Conservation (phyloP, 1,140 invertebrate species). For the Yoshiicerus persimilis region DNA sequence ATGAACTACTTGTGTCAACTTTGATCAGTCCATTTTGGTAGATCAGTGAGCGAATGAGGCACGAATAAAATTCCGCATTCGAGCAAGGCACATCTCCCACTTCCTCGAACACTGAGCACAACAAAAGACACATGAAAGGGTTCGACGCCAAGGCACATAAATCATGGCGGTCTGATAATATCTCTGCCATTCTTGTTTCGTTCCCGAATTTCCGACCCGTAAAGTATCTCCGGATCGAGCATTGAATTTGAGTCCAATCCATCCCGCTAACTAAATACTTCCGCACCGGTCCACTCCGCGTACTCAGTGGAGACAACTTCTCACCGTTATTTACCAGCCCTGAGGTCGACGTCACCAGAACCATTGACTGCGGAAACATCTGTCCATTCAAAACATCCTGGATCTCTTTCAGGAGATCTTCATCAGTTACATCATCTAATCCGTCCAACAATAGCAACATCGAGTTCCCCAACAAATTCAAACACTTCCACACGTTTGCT, state of each 20-base stretch:
- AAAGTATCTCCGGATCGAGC: constrained; percentile 54
- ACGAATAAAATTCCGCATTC: constrained; percentile 46
- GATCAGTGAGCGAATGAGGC: constrained; percentile 47
- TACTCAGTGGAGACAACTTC: constrained; percentile 53
- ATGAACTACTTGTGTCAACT: constrained; percentile 42
- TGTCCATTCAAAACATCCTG: constrained; percentile 59
- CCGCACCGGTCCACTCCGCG: constrained; percentile 51
- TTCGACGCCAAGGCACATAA: constrained; percentile 57
- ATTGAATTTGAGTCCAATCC: constrained; percentile 56
- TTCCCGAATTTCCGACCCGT: constrained; percentile 55
- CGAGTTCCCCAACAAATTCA: constrained; percentile 57
- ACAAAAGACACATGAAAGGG: constrained; percentile 60
- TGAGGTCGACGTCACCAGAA: constrained; percentile 60
- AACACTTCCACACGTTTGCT: constrained; percentile 52
- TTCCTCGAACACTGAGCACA: constrained; percentile 59
- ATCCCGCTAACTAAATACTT: constrained; percentile 56
- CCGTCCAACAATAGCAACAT: constrained; percentile 62
- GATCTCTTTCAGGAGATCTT: constrained; percentile 56
- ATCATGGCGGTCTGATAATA: constrained; percentile 50
- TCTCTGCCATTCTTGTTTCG: constrained; percentile 46
- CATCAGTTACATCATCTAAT: constrained; percentile 58
- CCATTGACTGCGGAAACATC: constrained; percentile 60
- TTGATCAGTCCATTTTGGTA: constrained; percentile 45
- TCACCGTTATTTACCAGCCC: constrained; percentile 47
- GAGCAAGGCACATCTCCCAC: constrained; percentile 46